Conservation (phyloP, 2,888 invertebrate species). For the Brachyptera putata region DNA sequence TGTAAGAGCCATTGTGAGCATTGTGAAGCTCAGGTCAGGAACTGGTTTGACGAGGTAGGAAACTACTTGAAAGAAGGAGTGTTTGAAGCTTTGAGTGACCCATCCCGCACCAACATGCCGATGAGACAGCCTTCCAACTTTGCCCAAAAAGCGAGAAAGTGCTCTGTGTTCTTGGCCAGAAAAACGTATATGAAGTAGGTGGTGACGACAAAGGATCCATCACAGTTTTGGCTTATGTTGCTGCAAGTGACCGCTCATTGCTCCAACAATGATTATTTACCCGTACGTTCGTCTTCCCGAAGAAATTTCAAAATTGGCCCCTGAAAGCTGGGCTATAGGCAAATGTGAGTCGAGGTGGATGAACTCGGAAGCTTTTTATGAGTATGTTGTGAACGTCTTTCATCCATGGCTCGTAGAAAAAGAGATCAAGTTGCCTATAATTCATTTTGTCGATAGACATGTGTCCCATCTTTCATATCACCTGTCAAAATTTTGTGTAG, state of each 20-base stretch:
- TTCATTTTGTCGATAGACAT: too few species aligned
- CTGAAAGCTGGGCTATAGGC: slow-evolving; percentile 33
- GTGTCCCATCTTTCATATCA: too few species aligned
- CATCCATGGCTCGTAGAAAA: too few species aligned
- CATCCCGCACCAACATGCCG: slow-evolving; percentile 39
- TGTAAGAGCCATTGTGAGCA: slow-evolving; percentile 36
- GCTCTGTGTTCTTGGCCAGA: slow-evolving; percentile 38
- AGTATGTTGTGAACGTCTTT: too few species aligned
- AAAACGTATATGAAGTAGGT: slow-evolving; percentile 36
- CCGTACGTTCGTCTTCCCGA: slow-evolving; percentile 33
- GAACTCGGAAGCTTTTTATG: slow-evolving; percentile 18
- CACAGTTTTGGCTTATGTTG: slow-evolving; percentile 36
- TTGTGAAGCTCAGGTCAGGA: slow-evolving; percentile 36
- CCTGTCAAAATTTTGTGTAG: too few species aligned
- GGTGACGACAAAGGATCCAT: slow-evolving; percentile 39
- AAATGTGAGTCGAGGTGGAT: slow-evolving; percentile 34
- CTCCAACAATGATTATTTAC: slow-evolving; percentile 32
- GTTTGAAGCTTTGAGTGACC: slow-evolving; percentile 36
- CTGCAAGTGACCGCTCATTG: slow-evolving; percentile 37
- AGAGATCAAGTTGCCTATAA: too few species aligned
- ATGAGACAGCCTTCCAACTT: slow-evolving; percentile 42
- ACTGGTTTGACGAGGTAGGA: slow-evolving; percentile 39
- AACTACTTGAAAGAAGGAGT: slow-evolving; percentile 36
- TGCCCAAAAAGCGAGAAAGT: slow-evolving; percentile 40
- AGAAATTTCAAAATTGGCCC: slow-evolving; percentile 32